Evolutionary conservation across 2,797 vertebrate species (phyloP).

Genomic region (Florisuga fusca): DNA sequence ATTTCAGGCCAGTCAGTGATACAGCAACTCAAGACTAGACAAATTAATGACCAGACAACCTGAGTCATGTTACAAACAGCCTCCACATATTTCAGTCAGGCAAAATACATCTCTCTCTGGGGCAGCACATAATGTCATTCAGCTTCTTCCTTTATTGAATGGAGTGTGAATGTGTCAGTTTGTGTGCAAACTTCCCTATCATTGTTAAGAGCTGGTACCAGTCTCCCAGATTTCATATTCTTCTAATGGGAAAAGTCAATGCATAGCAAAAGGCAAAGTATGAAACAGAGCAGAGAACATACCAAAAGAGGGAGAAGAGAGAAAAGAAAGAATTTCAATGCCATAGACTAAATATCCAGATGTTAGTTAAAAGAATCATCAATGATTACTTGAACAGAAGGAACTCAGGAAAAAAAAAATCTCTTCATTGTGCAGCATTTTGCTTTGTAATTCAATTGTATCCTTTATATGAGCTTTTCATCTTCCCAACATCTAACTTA

Average conservation of each 20-base stretch:
- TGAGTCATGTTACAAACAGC: background rate
- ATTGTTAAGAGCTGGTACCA: background rate
- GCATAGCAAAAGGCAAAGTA: background rate
- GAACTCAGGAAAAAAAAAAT: background rate
- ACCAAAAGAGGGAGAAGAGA: background rate
- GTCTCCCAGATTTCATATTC: background rate
- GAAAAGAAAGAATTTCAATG: conserved; percentile 5
- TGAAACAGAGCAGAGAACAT: background rate
- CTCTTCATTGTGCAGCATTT: background rate
- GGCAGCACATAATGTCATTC: accelerated
- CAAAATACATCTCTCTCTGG: background rate
- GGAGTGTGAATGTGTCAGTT: background rate
- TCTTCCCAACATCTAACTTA: conserved; percentile 31
- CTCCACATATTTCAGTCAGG: background rate
- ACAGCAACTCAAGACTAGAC: background rate
- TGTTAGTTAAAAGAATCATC: background rate
- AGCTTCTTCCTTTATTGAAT: background rate
- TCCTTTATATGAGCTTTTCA: conserved; percentile 24
- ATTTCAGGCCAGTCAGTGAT: background rate
- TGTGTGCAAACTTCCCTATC: background rate
- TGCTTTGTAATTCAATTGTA: conserved; percentile 5
- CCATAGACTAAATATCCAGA: background rate
- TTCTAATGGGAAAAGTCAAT: conserved; percentile 2
- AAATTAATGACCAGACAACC: background rate
- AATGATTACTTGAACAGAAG: background rate